These are phyloP conservation scores for Chiloscyllium punctatum DNA, from an alignment of 2,797 vertebrate species.

Conservation along the genomic window DNA sequence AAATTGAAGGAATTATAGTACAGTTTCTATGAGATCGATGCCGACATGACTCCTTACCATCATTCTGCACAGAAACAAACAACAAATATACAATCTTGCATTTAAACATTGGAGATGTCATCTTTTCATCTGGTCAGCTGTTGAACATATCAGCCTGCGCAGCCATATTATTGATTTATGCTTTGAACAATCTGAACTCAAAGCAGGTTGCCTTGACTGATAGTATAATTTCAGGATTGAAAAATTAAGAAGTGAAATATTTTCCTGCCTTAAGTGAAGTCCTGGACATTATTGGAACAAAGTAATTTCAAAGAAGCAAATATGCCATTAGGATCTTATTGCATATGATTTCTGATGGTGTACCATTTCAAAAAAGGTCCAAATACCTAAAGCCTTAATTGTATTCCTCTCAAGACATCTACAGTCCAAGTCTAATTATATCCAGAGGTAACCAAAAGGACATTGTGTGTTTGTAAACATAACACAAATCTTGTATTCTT, in stretches of 20 bases:
- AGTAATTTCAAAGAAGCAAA: no score
- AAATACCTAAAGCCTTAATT: conserved; percentile 37
- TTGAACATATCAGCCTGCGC: background rate
- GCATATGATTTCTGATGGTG: background rate
- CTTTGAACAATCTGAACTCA: background rate
- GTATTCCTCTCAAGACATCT: conserved; percentile 42
- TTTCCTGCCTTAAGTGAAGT: background rate
- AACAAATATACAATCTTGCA: background rate
- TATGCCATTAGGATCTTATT: background rate
- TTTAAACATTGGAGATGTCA: background rate
- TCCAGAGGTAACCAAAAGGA: conserved; percentile 42
- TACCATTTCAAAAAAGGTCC: background rate
- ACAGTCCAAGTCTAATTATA: conserved; percentile 49
- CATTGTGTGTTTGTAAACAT: background rate
- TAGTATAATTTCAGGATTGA: background rate
- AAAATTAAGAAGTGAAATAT: background rate
- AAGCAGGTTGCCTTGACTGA: background rate
- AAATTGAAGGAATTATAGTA: no score
- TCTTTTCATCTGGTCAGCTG: background rate
- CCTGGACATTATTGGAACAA: no score
- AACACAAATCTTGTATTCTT: background rate
- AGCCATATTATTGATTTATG: background rate
- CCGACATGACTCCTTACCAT: background rate
- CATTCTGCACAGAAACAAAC: background rate
- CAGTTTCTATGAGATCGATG: background rate